Evolutionary conservation across 1,140 invertebrate species (phyloP), one percentile per base, ranked within the genome.

Genomic region (Trissolcus basalis): DNA sequence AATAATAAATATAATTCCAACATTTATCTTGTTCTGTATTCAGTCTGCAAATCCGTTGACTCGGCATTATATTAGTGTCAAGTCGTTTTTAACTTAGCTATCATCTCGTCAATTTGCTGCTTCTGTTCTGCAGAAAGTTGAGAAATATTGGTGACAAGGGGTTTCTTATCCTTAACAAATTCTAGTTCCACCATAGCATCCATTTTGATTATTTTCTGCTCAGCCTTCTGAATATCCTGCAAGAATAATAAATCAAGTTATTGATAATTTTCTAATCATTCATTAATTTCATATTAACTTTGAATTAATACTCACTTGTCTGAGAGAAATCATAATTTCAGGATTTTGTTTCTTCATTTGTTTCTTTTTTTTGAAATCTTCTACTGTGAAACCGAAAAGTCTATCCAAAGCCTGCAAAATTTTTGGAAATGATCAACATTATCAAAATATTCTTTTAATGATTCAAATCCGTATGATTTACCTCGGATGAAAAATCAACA

Each of bases 111-210:
- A n/a, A 71, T 67, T 48, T 50, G 8, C 36, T 16, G 33, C 56
- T 80, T 86, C 45, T 85, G 58, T 53, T 81, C 39, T 10, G 68
- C 50, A 19, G 74, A 72, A n/a, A 85, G 55, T 12, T 83, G 58
- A 3, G 13, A 55, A 0, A 81, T 84, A 63, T 79, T 80, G 10
- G 81, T 51, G 7, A 87, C 68, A 14, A 56, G 15, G 5, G 83
- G 51, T 36, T 82, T 83, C 44, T 79, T 58, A 41, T 64, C 50
- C 12, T 54, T 55, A 11, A 19, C 45, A 4, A 86, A 77, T 70
- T 86, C 79, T n/a, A 88, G 41, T 75, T 85, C 78, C 36, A 87
- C 61, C 0, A 87, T 64, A n/a, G 68, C 82, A 69, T 88, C 78
- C 32, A 87, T 32, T 39, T 74, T 41, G 50, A 54, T 61, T 10